phyloP scores from a whole-genome alignment of 2,888 invertebrate species.

The Pyralis farinalis region DNA sequence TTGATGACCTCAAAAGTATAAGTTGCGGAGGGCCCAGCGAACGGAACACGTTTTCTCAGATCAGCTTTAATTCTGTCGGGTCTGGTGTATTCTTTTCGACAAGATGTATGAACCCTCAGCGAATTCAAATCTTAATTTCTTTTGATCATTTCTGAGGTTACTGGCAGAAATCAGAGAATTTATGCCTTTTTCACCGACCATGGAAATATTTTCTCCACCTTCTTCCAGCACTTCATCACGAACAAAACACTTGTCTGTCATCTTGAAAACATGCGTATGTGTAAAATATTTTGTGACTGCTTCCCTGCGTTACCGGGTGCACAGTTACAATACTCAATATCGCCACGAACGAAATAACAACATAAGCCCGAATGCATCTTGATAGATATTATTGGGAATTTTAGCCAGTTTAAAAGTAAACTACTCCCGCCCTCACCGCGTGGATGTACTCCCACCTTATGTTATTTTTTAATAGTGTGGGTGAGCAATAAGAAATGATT shows the following conservation, averaged over 20 bases:
- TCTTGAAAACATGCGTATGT: neutral
- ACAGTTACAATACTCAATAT: slow-evolving; percentile 22
- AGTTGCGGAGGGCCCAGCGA: slow-evolving; percentile 1
- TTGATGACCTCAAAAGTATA: slow-evolving; percentile 7
- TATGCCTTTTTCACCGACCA: neutral
- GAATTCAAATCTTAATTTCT: no score
- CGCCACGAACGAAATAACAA: neutral
- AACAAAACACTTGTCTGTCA: neutral
- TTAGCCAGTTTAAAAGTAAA: no score
- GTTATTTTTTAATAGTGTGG: no score
- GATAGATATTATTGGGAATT: no score
- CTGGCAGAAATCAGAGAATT: neutral
- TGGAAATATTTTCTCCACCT: neutral
- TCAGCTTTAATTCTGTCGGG: no score
- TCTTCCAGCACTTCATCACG: neutral
- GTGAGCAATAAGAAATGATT: no score
- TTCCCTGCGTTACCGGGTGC: slow-evolving; percentile 17
- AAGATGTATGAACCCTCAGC: no score
- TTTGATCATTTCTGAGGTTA: no score
- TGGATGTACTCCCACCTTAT: no score
- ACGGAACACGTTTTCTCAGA: slow-evolving; percentile 1
- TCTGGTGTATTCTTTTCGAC: no score
- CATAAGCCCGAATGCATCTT: neutral
- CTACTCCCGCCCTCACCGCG: no score
- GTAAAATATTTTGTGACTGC: neutral